A percentile compares a stretch with the other conserved stretches of the same genome.
Evolutionary conservation across 2,113 vertebrate species (phyloP).

Genomic region (Gadus chalcogrammus): DNA sequence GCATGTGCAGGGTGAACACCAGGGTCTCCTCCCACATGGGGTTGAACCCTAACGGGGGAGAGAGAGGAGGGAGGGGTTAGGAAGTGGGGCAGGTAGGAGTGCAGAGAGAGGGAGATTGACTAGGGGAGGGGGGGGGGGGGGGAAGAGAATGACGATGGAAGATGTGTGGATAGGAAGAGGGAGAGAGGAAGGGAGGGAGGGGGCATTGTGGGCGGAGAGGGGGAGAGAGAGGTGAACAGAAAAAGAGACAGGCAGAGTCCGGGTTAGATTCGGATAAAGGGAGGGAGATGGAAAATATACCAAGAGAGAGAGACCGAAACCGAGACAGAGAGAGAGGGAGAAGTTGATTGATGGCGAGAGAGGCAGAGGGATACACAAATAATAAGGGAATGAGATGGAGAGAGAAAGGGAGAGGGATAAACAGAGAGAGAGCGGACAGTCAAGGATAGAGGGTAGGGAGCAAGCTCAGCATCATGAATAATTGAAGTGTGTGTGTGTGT

Average conservation of each 20-base stretch:
- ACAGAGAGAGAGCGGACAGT: not conserved
- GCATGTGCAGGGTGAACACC: constrained; percentile 92
- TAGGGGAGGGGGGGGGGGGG: no score
- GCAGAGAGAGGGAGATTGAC: not conserved
- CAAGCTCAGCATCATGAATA: constrained; percentile 53
- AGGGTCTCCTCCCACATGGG: constrained; percentile 98
- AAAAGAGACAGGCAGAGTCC: no score
- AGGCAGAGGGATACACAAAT: not conserved
- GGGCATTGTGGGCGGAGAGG: no score
- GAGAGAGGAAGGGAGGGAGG: not conserved
- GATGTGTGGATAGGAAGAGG: not conserved
- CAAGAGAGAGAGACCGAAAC: not conserved
- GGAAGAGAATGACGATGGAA: not conserved
- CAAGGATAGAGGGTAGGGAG: constrained; percentile 13
- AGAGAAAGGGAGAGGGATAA: no score
- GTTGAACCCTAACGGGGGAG: constrained; percentile 82
- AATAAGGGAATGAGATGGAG: no score
- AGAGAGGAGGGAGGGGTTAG: not conserved
- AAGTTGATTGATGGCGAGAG: not conserved
- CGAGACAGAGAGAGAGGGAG: not conserved
- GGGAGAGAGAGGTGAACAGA: not conserved
- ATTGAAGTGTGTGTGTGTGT: constrained; percentile 35
- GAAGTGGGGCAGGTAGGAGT: no score
- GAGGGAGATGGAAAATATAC: no score
- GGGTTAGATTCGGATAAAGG: no score